phyloP scores from a whole-genome alignment of 2,797 vertebrate genomes.

The Acanthis flammea region DNA sequence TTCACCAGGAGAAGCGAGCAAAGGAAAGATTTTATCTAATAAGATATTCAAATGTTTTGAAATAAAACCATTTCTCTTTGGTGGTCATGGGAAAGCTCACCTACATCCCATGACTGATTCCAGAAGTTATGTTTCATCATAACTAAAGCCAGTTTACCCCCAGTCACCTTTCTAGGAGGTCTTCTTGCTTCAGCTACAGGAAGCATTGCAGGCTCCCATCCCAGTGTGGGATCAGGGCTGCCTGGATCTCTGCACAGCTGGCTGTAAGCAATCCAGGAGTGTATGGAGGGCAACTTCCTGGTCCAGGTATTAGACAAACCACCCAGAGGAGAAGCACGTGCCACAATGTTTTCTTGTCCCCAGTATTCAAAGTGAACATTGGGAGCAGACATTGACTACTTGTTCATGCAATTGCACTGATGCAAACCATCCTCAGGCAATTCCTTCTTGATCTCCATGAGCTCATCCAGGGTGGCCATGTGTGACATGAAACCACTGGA shows the following conservation, averaged over 20 bases:
- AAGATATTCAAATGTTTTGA: not conserved
- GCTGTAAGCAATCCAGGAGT: not conserved
- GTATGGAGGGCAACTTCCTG: not conserved
- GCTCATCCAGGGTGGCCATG: no score
- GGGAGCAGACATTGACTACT: not conserved
- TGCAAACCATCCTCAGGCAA: not conserved
- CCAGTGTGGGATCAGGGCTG: not conserved
- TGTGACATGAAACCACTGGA: not conserved
- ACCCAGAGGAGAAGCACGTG: not conserved
- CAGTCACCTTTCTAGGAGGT: not conserved
- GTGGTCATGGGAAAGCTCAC: not conserved
- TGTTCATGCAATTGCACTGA: not conserved
- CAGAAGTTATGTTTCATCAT: not conserved
- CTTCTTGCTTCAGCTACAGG: not conserved
- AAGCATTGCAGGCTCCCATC: not conserved
- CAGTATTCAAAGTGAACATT: accelerated
- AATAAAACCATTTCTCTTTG: not conserved
- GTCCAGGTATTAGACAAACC: not conserved
- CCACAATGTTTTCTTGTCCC: not conserved
- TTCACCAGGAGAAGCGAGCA: not conserved
- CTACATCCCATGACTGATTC: not conserved
- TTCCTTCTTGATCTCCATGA: accelerated
- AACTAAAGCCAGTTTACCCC: not conserved
- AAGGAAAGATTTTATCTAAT: not conserved
- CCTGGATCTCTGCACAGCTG: not conserved